A percentile compares a stretch with the other conserved stretches of the same genome.
These are phyloP conservation scores for Syrrhaptes paradoxus DNA, from an alignment of 2,113 vertebrate species.

Conservation along the genomic window DNA sequence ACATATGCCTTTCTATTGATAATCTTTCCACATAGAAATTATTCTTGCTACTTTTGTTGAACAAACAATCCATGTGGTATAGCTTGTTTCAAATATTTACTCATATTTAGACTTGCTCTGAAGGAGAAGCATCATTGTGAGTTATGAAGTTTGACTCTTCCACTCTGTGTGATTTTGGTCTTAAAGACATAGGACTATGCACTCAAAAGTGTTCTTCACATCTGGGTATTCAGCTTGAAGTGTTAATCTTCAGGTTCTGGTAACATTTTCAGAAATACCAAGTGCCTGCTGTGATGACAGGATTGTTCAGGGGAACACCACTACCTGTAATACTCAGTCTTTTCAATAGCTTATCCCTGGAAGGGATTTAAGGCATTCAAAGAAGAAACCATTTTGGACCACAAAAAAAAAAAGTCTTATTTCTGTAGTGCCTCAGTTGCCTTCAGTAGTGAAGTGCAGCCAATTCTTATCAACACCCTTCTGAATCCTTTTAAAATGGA, in stretches of 20 bases:
- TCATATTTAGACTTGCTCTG: neutral
- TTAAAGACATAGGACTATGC: neutral
- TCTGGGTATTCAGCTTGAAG: neutral
- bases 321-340: neutral
- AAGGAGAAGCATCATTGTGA: neutral
- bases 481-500: neutral
- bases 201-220: neutral
- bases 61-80: neutral
- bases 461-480: neutral
- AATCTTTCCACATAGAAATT: neutral
- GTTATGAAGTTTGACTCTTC: neutral
- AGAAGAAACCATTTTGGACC: neutral
- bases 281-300: neutral
- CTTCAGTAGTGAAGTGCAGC: neutral
- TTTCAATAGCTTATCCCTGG: neutral
- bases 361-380: neutral
- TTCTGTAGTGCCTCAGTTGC: neutral
- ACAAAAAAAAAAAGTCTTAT: neutral
- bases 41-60: neutral
- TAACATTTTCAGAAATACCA: neutral
- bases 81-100: neutral
- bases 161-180: neutral
- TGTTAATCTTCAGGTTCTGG: neutral
- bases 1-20: neutral
- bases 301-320: neutral